A percentile compares a stretch with the other conserved stretches of the same genome.
phyloP scores from a whole-genome alignment of 92 coral and sea anemone species.

The Epizoanthus stellaris region DNA sequence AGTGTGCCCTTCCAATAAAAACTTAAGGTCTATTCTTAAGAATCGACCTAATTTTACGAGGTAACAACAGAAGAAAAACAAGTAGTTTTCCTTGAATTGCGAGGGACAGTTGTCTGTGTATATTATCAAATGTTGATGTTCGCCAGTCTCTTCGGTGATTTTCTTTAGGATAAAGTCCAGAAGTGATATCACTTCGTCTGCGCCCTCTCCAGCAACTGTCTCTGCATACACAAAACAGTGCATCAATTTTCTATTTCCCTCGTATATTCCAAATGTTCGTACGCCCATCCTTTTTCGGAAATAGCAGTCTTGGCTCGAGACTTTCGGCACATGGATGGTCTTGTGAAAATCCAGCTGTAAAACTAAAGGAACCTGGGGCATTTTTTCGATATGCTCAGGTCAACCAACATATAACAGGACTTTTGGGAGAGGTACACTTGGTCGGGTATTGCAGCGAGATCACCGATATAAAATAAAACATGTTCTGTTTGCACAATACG shows the following conservation, averaged over 20 bases:
- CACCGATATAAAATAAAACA: too few relatives aligned
- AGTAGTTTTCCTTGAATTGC: neutral
- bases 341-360: neutral
- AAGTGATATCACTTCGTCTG: neutral
- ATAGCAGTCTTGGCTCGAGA: neutral
- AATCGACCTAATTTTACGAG: conserved; percentile 2
- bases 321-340: neutral
- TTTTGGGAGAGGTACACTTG: too few relatives aligned
- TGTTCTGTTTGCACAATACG: too few relatives aligned
- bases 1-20: conserved; percentile 52
- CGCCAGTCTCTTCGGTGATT: neutral
- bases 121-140: neutral
- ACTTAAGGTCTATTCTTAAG: conserved; percentile 28
- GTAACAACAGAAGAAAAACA: neutral
- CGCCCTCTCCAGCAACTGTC: conserved; percentile 6
- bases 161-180: neutral
- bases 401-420: too few relatives aligned
- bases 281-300: neutral
- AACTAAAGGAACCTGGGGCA: neutral
- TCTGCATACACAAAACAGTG: neutral
- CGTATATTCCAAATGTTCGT: neutral
- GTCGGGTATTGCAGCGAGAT: too few relatives aligned
- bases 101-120: conserved; percentile 2
- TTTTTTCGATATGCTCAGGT: too few relatives aligned
- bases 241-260: conserved; percentile 11